Conservation (phyloP, 2,888 invertebrate species). For the Rutpela maculata region DNA sequence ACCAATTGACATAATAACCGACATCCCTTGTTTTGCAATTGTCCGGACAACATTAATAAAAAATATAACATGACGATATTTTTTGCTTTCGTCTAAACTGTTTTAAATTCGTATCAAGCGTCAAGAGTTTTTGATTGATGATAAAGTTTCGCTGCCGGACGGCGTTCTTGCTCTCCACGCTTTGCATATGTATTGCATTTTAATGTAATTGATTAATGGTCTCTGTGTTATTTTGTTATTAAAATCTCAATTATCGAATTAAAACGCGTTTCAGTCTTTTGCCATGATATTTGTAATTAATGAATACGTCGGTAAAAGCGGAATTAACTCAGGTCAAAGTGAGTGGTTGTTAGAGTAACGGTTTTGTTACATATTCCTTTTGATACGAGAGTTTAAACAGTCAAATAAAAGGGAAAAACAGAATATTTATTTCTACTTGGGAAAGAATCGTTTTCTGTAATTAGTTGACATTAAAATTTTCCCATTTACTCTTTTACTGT, state of each 20-base stretch:
- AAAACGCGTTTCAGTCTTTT: neutral
- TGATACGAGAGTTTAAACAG: too few species aligned
- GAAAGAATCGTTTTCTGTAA: too few species aligned
- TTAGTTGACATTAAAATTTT: too few species aligned
- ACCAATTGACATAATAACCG: too few species aligned
- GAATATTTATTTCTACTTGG: too few species aligned
- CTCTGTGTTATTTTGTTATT: neutral
- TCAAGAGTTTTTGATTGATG: conserved; percentile 22
- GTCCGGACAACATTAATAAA: neutral
- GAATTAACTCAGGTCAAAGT: neutral
- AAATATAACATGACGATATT: neutral
- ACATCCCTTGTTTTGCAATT: neutral
- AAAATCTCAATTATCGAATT: conserved; percentile 10
- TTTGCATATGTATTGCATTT: conserved; percentile 14
- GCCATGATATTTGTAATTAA: neutral
- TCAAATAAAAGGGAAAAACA: too few species aligned
- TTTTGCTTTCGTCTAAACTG: neutral
- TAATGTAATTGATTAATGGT: conserved; percentile 16
- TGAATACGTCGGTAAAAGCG: neutral
- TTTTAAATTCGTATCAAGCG: neutral
- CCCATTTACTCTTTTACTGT: too few species aligned
- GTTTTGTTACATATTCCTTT: too few species aligned
- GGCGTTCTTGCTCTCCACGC: neutral
- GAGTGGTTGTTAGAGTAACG: neutral
- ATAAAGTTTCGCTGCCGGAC: neutral